A percentile compares a stretch with the other conserved stretches of the same genome.
phyloP scores from a whole-genome alignment of 2,113 vertebrate genomes.

The Sinocyclocheilus anshuiensis region DNA sequence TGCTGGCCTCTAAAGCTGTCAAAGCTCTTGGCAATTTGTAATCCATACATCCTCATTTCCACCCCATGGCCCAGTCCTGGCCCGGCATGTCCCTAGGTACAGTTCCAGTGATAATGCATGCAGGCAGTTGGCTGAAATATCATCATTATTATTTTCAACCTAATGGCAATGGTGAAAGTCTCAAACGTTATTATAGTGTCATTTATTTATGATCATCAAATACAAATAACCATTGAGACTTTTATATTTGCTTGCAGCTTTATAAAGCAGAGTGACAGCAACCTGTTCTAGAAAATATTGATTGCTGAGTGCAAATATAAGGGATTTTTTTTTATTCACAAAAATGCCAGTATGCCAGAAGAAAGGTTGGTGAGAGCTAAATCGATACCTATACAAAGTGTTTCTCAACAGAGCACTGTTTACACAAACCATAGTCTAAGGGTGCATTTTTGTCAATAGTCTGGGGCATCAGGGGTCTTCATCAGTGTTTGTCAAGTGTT shows the following conservation, averaged over 20 bases:
- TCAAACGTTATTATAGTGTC: not conserved
- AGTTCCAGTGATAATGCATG: not conserved
- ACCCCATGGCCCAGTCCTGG: not conserved
- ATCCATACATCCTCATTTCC: conserved; percentile 58
- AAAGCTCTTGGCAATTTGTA: conserved; percentile 50
- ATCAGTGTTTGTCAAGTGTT: not conserved
- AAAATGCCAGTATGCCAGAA: not conserved
- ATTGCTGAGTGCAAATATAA: not conserved
- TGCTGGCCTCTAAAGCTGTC: conserved; percentile 58
- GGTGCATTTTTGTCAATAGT: not conserved
- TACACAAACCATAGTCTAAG: not conserved
- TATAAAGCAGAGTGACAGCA: not conserved
- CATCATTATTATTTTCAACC: not conserved
- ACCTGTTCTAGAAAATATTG: not conserved
- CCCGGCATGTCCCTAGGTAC: not conserved
- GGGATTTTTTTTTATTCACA: not conserved
- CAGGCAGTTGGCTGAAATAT: not conserved
- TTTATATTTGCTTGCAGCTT: not conserved
- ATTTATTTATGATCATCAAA: not conserved
- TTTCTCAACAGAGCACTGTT: conserved; percentile 8
- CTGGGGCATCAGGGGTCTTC: not conserved
- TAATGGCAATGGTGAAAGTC: not conserved
- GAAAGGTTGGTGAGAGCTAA: not conserved
- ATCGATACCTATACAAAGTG: not conserved
- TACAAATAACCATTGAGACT: not conserved